A percentile compares a stretch with the other conserved stretches of the same genome.
phyloP scores from a whole-genome alignment of 2,888 invertebrate species.

The Cremastinae sp. region DNA sequence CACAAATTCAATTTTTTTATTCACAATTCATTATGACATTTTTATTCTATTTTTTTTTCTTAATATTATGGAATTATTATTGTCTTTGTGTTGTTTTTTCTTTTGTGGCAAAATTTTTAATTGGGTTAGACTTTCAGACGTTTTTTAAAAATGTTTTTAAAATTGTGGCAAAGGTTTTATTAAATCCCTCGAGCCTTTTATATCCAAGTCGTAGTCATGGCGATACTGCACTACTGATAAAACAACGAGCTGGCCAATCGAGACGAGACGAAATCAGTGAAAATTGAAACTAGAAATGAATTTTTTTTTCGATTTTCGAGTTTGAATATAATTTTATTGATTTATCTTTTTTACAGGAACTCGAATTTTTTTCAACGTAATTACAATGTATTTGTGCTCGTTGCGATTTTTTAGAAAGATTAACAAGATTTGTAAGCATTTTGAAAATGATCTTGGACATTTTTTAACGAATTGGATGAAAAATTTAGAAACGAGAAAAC shows the following conservation, averaged over 20 bases:
- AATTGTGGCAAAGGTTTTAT: too few relatives aligned
- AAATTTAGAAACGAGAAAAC: too few relatives aligned
- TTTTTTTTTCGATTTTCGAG: not conserved
- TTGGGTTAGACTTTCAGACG: too few relatives aligned
- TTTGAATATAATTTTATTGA: slow-evolving; percentile 2
- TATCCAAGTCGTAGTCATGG: slow-evolving; percentile 76
- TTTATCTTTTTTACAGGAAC: too few relatives aligned
- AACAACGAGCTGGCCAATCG: slow-evolving; percentile 76
- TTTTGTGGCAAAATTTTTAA: not conserved
- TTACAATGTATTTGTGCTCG: slow-evolving; percentile 33
- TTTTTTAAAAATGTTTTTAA: too few relatives aligned
- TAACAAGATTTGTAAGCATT: too few relatives aligned
- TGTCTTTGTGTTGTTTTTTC: not conserved
- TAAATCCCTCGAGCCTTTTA: slow-evolving; percentile 4
- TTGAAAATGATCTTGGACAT: too few relatives aligned
- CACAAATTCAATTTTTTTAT: not conserved
- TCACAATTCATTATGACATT: not conserved
- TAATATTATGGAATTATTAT: slow-evolving; percentile 7
- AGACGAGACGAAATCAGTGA: slow-evolving; percentile 68
- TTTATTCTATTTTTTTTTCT: not conserved
- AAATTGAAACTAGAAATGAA: not conserved
- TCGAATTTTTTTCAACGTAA: too few relatives aligned
- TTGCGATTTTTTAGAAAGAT: slow-evolving; percentile 28
- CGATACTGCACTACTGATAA: slow-evolving; percentile 79
- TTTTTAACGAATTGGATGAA: too few relatives aligned